Base-by-base conservation (phyloP, 1,140 invertebrate genomes). In the Cotesia vestalis region DNA sequence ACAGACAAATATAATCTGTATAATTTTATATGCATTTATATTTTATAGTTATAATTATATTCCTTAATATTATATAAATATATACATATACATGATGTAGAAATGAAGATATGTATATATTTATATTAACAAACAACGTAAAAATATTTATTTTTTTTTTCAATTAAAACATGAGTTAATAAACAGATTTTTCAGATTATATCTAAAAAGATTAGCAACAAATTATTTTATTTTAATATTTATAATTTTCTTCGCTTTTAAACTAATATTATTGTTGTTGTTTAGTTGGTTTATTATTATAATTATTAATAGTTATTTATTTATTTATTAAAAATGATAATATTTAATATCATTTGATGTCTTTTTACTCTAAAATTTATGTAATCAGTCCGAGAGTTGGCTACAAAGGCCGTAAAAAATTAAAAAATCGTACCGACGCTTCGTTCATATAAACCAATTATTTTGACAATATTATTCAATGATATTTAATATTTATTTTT, bases 371-470 rank as follows among this genome's bases (percentile, higher is more conserved):
- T 52, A 60, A 66, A 53, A 73, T 52, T 73, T 73, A 73, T 55
- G 72, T 73, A 60, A 72, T 72, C 71, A 72, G 71, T 72, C 71
- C 71, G 71, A 72, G 71, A 67, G 46, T 55, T 68, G 71, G 71
- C 71, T 46, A 67, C 38, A 35, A 52, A 34, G 55, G 64, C 71
- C 71, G 64, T 52, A 64, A 72, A 67, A 72, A 68, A 67, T 67
- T 8, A 8, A 52, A 46, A 66, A 34, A 69, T 61, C 57, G 64
- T n/a, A 66, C 40, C 9, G 38, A 52, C 40, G 61, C 51, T 70
- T 63, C 40, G 20, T 61, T 53, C 51, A 51, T n/a, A 17, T 20
- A 2, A 2, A 14, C 5, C 14, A 57, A 38, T 57, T 14, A 55
- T 14, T 38, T 35, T 46, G 5, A 46, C 40, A 46, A 46, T 46